Conservation (phyloP, 1,140 invertebrate species). For the Cydia splendana region DNA sequence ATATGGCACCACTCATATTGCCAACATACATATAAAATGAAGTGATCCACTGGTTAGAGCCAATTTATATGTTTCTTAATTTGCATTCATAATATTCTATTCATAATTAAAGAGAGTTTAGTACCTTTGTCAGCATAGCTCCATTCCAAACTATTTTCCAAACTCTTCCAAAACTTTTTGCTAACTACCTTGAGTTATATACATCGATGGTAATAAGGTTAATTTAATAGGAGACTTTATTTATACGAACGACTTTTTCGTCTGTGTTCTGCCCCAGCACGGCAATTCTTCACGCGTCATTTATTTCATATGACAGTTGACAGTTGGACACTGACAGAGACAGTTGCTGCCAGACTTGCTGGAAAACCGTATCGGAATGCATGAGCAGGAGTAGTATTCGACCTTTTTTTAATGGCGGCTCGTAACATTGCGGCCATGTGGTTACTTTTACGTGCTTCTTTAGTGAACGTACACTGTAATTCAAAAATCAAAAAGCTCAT, state of each 20-base stretch:
- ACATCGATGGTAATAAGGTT: too few relatives aligned
- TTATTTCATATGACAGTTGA: slow-evolving; percentile 18
- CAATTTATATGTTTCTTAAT: too few relatives aligned
- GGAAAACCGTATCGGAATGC: slow-evolving; percentile 16
- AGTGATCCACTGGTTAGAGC: not conserved
- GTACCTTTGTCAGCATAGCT: too few relatives aligned
- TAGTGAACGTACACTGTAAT: too few relatives aligned
- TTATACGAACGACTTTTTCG: not conserved
- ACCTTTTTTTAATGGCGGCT: not conserved
- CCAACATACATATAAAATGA: not conserved
- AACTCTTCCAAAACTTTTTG: too few relatives aligned
- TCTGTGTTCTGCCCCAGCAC: not conserved
- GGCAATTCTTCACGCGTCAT: slow-evolving; percentile 15
- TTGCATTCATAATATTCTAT: too few relatives aligned
- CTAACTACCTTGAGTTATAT: too few relatives aligned
- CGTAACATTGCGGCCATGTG: not conserved
- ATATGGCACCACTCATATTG: not conserved
- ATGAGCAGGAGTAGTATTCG: not conserved
- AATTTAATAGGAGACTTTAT: not conserved
- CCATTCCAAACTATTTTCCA: too few relatives aligned
- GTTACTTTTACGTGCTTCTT: too few relatives aligned
- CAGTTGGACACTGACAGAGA: slow-evolving; percentile 1
- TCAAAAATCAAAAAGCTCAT: too few relatives aligned
- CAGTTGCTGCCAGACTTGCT: slow-evolving; percentile 4
- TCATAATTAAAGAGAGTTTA: too few relatives aligned